Conservation (phyloP, 2,113 vertebrate species). For the Pandion haliaetus region DNA sequence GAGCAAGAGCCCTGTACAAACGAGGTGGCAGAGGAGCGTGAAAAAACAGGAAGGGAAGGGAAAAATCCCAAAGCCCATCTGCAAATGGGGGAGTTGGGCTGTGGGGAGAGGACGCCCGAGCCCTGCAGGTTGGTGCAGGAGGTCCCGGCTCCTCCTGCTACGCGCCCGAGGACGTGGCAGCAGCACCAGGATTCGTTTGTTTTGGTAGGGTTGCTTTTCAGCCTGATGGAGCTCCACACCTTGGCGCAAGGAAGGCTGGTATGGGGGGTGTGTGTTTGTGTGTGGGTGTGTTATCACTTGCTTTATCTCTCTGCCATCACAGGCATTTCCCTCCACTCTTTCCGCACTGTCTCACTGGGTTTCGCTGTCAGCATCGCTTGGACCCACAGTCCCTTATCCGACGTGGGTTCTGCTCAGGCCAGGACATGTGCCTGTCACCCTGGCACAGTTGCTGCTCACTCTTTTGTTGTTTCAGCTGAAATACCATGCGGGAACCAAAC, state of each 20-base stretch:
- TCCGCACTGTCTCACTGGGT: accelerated
- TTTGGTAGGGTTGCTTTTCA: neutral
- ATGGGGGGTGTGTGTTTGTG: too few species aligned
- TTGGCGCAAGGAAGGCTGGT: neutral
- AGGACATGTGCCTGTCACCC: neutral
- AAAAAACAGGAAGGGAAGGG: neutral
- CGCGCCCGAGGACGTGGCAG: accelerated
- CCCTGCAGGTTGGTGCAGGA: neutral
- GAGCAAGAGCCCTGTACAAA: neutral
- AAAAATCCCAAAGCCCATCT: neutral
- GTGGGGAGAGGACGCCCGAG: neutral
- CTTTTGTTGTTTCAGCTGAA: neutral
- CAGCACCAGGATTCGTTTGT: accelerated
- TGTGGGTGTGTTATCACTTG: neutral
- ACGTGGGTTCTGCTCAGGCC: neutral
- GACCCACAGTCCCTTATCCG: neutral
- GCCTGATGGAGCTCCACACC: neutral
- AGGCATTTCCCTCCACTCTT: neutral
- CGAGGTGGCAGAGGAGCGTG: neutral
- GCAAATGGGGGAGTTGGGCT: accelerated
- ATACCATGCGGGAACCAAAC: neutral
- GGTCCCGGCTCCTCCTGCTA: neutral
- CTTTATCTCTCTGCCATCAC: neutral
- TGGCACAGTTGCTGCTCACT: accelerated
- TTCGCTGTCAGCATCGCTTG: neutral